phyloP scores from a whole-genome alignment of 2,113 vertebrate genomes.

The Pyrgilauda ruficollis region DNA sequence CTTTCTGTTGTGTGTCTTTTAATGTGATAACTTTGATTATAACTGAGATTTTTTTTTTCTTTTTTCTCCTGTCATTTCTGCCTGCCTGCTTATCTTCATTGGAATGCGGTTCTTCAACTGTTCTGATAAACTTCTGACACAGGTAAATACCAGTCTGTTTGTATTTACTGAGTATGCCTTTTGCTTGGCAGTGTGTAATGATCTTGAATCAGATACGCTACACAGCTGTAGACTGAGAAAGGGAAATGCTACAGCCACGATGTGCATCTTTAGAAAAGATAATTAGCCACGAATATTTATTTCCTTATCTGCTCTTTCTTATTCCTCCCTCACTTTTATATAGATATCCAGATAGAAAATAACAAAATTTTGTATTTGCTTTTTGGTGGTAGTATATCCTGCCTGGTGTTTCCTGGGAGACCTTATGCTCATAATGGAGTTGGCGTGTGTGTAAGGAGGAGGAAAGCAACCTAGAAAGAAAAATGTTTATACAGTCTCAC shows the following conservation, averaged over 20 bases:
- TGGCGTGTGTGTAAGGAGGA: not conserved
- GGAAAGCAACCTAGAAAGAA: not conserved
- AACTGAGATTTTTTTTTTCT: not conserved
- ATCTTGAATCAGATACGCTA: not conserved
- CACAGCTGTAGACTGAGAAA: not conserved
- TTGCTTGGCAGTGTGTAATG: not conserved
- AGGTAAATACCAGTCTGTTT: slow-evolving; percentile 23
- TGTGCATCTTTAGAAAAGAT: not conserved
- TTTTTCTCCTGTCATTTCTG: not conserved
- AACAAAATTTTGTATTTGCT: not conserved
- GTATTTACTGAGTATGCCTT: not conserved
- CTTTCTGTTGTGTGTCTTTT: not conserved
- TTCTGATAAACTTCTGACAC: slow-evolving; percentile 35
- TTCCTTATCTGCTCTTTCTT: not conserved
- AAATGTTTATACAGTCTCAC: not conserved
- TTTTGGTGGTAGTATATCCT: not conserved
- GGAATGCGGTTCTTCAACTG: slow-evolving; percentile 25
- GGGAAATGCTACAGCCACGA: not conserved
- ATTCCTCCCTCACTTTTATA: not conserved
- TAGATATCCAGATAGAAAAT: not conserved
- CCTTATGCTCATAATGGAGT: not conserved
- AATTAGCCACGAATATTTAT: not conserved
- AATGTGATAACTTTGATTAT: not conserved
- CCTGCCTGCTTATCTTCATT: not conserved
- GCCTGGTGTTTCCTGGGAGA: not conserved